Base-by-base conservation (phyloP, 1,140 invertebrate species). In the Rhopalosiphum padi region DNA sequence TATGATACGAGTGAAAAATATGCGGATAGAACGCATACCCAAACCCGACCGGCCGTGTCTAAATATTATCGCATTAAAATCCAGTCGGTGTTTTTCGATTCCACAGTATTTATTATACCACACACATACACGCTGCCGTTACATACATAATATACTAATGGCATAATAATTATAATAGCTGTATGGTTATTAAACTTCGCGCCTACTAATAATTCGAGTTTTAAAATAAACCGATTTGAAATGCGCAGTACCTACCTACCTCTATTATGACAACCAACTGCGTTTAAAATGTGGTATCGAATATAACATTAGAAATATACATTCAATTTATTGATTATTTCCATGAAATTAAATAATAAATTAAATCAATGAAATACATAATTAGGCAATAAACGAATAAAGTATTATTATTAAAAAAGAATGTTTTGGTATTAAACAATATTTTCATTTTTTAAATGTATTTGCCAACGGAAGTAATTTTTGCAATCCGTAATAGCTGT, bases 61-160 rank as follows among this genome's bases (percentile, higher is more conserved):
- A 86, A 86, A 86, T 30, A 86, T 86, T 86, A 86, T 86, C 85
- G 85, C 85, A 86, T 86, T 86, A 86, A 86, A 46, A 86, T 86
- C 85, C 85, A 86, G 85, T 25, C 85, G 25, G 85, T 46, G 85
- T 86, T 86, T 85, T 86, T 86, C 85, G 15, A n/a, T 30, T 46
- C 85, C 9, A 86, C 37, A 46, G 43, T 86, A 86, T 86, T 86
- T 86, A 86, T 86, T 86, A 77, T 77, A 77, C 60, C n/a, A 77
- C 60, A 77, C 60, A 77, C 60, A 77, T 30, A 85, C 41, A 46
- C 83, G 43, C 83, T 41, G 41, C 30, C 41, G 41, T 30, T 85
- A 85, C 83, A 85, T 85, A n/a, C 60, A 68, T 68, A 68, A 68
- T 68, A n/a, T 68, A 86, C 85, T 86, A 86, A 86, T 86, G 41